Conservation (phyloP, 1,140 invertebrate species). For the Rhynchophorus ferrugineus region DNA sequence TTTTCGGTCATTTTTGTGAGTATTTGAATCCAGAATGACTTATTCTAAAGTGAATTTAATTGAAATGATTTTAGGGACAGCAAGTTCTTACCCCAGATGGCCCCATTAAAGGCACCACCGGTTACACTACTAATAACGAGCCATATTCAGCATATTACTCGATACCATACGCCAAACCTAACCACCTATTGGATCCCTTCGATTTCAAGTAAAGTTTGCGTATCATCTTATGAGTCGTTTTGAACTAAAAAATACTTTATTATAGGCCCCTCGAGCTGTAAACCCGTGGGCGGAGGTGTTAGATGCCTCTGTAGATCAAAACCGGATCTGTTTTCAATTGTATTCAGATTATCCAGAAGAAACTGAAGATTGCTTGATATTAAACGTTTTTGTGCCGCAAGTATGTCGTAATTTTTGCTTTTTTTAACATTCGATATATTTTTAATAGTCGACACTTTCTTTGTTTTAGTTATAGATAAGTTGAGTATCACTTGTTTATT, state of each 20-base stretch:
- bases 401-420: too few relatives aligned
- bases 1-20: too few relatives aligned
- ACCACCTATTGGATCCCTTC: constrained; percentile 5
- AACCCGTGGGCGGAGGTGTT: constrained; percentile 10
- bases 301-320: constrained; percentile 6
- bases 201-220: constrained; percentile 6
- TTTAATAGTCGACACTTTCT: too few relatives aligned
- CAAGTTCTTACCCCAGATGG: constrained; percentile 15
- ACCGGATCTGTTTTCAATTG: constrained; percentile 9
- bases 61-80: constrained; percentile 5
- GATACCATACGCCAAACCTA: constrained; percentile 15
- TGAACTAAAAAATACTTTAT: background rate
- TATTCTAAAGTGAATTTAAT: too few relatives aligned
- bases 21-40: too few relatives aligned
- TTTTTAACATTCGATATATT: too few relatives aligned
- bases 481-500: too few relatives aligned
- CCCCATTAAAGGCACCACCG: constrained; percentile 1
- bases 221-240: background rate
- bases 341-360: constrained; percentile 2
- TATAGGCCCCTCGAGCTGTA: constrained; percentile 7
- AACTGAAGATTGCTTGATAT: constrained; percentile 13
- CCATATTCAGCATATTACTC: constrained; percentile 13
- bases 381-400: constrained; percentile 14
- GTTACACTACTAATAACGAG: background rate
- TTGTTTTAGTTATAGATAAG: too few relatives aligned